phyloP scores from a whole-genome alignment of 2,888 invertebrate species.

The Drosophila acutilabella region DNA sequence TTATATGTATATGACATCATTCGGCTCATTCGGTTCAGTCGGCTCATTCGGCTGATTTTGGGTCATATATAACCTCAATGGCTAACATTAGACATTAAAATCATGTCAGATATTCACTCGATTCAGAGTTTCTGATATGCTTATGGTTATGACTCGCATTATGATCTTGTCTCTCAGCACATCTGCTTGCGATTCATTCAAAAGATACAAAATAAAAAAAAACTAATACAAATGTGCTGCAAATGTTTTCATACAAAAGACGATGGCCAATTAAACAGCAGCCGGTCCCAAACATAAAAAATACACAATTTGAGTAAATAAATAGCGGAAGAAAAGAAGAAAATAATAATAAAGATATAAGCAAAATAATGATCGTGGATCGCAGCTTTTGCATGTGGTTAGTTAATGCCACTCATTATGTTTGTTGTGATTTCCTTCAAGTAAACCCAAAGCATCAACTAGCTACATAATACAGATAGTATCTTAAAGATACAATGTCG shows the following conservation, averaged over 20 bases:
- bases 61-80: conserved; percentile 30
- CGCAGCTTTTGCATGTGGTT: conserved; percentile 19
- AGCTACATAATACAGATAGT: conserved; percentile 20
- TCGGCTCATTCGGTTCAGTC: conserved; percentile 16
- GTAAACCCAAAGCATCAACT: not conserved
- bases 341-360: conserved; percentile 17
- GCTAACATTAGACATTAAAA: conserved; percentile 38
- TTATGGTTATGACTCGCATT: conserved; percentile 27
- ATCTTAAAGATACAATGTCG: conserved; percentile 16
- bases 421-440: not conserved
- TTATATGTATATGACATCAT: conserved; percentile 69
- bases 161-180: conserved; percentile 48
- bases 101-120: conserved; percentile 28
- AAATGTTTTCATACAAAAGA: conserved; percentile 30
- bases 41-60: conserved; percentile 19
- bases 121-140: conserved; percentile 37
- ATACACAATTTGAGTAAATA: conserved; percentile 16
- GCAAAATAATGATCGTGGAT: conserved; percentile 9
- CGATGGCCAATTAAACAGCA: conserved; percentile 54
- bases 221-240: conserved; percentile 19
- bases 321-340: conserved; percentile 6
- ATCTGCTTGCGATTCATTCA: conserved; percentile 54
- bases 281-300: conserved; percentile 20
- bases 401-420: conserved; percentile 19
- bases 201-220: not conserved